phyloP scores from a whole-genome alignment of 2,888 invertebrate genomes.

The Dichetophora obliterata region DNA sequence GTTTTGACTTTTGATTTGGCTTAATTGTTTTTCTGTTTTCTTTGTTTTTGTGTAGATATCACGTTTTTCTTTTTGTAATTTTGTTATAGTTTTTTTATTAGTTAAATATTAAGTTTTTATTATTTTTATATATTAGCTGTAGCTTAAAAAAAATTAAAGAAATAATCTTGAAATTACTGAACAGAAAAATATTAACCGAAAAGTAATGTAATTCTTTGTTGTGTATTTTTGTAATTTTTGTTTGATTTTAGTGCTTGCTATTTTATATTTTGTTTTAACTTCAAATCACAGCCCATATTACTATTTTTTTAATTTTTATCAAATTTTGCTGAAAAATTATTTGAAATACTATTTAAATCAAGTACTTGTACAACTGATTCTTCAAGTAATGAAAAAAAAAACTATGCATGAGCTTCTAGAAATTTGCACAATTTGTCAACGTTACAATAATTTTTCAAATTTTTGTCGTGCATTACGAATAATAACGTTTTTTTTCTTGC shows the following conservation, averaged over 20 bases:
- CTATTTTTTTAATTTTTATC: background rate
- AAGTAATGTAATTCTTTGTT: slow-evolving; percentile 24
- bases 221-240: slow-evolving; percentile 36
- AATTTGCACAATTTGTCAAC: too few relatives aligned
- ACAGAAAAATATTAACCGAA: background rate
- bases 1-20: slow-evolving; percentile 38
- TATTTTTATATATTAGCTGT: background rate
- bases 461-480: too few relatives aligned
- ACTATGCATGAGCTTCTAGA: too few relatives aligned
- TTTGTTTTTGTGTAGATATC: slow-evolving; percentile 28
- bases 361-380: too few relatives aligned
- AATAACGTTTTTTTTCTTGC: too few relatives aligned
- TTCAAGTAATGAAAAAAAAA: too few relatives aligned
- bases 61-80: slow-evolving; percentile 3
- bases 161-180: background rate
- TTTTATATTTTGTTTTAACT: slow-evolving; percentile 42
- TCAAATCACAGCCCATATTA: slow-evolving; percentile 53
- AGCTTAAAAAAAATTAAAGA: background rate
- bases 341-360: too few relatives aligned
- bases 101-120: background rate
- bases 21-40: slow-evolving; percentile 27
- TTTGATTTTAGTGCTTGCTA: slow-evolving; percentile 42
- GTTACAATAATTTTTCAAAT: too few relatives aligned
- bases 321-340: background rate
- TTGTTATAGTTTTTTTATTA: background rate